Evolutionary conservation across 1,140 invertebrate species (phyloP), one percentile per base, ranked within the genome.

Genomic region (Metaphire vulgaris): DNA sequence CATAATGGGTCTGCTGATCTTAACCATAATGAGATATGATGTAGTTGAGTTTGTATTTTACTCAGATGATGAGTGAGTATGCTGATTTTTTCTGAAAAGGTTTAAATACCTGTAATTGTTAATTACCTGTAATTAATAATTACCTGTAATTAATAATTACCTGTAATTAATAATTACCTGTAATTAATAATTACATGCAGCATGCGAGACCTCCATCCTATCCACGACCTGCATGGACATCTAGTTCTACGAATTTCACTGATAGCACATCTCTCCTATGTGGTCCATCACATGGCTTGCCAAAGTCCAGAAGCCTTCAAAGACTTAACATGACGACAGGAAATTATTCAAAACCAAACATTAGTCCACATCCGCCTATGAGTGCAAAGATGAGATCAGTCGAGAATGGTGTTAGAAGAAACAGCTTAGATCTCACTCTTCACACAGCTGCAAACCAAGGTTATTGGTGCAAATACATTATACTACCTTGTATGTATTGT

Each of bases 201-300:
- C 77, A 84, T 56, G 76, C 79, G 0, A 82, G 81, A 66, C 83
- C 84, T 15, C 83, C 84, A 69, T 82, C 84, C 1, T 80, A 83
- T 71, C 80, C 81, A 28, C 81, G 76, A 14, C n/a, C 83, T 66
- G 78, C 80, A 33, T 84, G 83, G 83, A 81, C 77, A 28, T 80
- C 41, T 56, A 12, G 41, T 56, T 56, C 41, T 21, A 56, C n/a
- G n/a, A n/a, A 56, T 12, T 6, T 56, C 21, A 56, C 21, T 6
- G 41, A 56, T 6, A 56, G 6, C 41, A 56, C 41, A 6, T 56
- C 41, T 21, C 21, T 21, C 21, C 41, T 56, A 12, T 56, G 6
- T 56, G 41, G 41, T 56, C 41, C 6, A 56, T 12, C 6, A 56
- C 41, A 12, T 21, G 6, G 41, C 21, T 21, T 56, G 6, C 41